Evolutionary conservation across 2,797 vertebrate genomes (phyloP), one percentile per base, ranked within the genome.

Genomic region (Sphenopsis melanotis): DNA sequence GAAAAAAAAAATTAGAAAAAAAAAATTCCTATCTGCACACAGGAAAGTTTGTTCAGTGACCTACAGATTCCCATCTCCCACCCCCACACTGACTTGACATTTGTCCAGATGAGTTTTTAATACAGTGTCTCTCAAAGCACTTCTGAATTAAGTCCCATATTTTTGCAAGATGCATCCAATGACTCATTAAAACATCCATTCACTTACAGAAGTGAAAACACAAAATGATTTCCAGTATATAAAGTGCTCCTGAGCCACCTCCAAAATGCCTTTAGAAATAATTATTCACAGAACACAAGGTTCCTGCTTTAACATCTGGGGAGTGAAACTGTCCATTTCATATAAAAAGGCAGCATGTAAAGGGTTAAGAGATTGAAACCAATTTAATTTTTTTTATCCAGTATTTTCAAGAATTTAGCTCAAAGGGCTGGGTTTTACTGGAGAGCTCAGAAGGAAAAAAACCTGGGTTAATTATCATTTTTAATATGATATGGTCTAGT

Each of bases 211-310:
- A 94, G 89, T 85, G 84, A 85, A 94, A 95, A 94, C 13, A 92
- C 61, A 74, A 89, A 74, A 68, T 17, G 65, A 93, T 1, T 95
- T 95, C 90, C 89, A 91, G 71, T 64, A 42, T 37, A 90, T 14
- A 88, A 92, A 94, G 64, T 80, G 85, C 60, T 96, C 85, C 96
- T 72, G 85, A 96, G 90, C 69, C 85, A 90, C 41, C 85, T 83
- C 83, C 94, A 97, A 94, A 89, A 94, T 70, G 80, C 92, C 96
- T 91, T 78, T 84, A 93, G 90, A 95, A 93, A 92, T 64, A 66
- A 93, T 93, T 72, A 70, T 34, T 82, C 79, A 88, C 6, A 44
- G 87, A 93, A 95, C 79, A 90, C 42, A 76, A 77, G 65, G 89
- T 72, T 96, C 92, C 75, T 81, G 72, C 83, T 96, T 90, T 93